These are phyloP conservation scores for Leucophenga montana DNA, from an alignment of 2,888 invertebrate genomes.

Conservation along the genomic window DNA sequence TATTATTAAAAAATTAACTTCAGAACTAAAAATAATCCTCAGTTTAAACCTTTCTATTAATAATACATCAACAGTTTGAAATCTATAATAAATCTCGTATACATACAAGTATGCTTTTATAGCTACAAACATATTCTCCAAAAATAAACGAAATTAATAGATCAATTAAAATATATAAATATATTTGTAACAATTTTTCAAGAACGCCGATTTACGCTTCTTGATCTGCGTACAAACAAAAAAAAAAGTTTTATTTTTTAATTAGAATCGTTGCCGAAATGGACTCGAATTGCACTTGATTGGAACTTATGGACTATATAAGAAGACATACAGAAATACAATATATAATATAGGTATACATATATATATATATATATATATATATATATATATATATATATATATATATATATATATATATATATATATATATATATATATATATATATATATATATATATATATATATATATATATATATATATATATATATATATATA, in stretches of 20 bases:
- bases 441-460: slow-evolving; percentile 20
- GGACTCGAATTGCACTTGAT: slow-evolving; percentile 51
- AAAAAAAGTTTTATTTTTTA: slow-evolving; percentile 8
- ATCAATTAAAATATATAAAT: slow-evolving; percentile 13
- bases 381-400: slow-evolving; percentile 18
- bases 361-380: too few species aligned
- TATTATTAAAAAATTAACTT: too few species aligned
- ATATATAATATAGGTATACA: slow-evolving; percentile 13
- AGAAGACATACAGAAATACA: slow-evolving; percentile 16
- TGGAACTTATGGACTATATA: slow-evolving; percentile 44
- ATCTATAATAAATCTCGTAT: too few species aligned
- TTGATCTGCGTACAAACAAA: neutral
- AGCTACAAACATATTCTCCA: too few species aligned
- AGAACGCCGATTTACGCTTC: neutral
- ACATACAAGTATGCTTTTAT: too few species aligned
- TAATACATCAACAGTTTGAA: too few species aligned
- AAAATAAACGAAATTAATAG: neutral
- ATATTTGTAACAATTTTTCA: slow-evolving; percentile 16
- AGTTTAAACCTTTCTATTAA: too few species aligned
- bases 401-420: slow-evolving; percentile 12
- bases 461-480: slow-evolving; percentile 16
- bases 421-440: slow-evolving; percentile 4
- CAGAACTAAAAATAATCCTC: too few species aligned
- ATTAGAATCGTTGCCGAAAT: slow-evolving; percentile 16
- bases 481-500: slow-evolving; percentile 4